Evolutionary conservation across 2,797 vertebrate genomes (phyloP).

Genomic region (Danio kyathit): DNA sequence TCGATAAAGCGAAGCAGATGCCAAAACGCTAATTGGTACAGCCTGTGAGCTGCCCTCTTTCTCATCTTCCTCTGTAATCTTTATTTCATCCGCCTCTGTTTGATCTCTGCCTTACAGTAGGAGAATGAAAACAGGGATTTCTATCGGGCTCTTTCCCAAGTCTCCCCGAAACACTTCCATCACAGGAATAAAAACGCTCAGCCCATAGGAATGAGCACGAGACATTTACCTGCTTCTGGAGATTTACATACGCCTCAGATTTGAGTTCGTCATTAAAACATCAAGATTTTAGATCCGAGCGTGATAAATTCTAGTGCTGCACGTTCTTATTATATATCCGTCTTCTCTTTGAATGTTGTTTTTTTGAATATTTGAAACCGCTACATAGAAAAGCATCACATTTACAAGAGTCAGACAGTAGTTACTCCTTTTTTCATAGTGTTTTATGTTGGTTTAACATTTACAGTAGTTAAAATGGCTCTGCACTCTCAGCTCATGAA

Average conservation of each 20-base stretch:
- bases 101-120: constrained; percentile 43
- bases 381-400: not conserved
- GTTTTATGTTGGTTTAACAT: not conserved
- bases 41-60: constrained; percentile 35
- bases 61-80: constrained; percentile 36
- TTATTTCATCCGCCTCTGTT: constrained; percentile 35
- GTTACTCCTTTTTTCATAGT: not conserved
- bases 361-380: constrained; percentile 21
- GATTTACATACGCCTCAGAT: constrained; percentile 11
- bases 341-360: constrained; percentile 27
- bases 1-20: constrained; percentile 19
- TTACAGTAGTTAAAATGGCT: not conserved
- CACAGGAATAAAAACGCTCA: not conserved
- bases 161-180: not conserved
- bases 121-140: constrained; percentile 29
- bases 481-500: not conserved
- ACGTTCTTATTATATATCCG: not conserved
- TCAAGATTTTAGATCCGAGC: not conserved
- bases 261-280: constrained; percentile 5
- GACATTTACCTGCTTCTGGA: constrained; percentile 2
- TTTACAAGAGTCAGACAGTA: not conserved
- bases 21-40: constrained; percentile 49
- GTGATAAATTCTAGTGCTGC: not conserved
- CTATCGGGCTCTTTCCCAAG: constrained; percentile 23
- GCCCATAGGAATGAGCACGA: constrained; percentile 15